Evolutionary conservation across 2,888 invertebrate genomes (phyloP).

Genomic region (Isotomurus palustris): DNA sequence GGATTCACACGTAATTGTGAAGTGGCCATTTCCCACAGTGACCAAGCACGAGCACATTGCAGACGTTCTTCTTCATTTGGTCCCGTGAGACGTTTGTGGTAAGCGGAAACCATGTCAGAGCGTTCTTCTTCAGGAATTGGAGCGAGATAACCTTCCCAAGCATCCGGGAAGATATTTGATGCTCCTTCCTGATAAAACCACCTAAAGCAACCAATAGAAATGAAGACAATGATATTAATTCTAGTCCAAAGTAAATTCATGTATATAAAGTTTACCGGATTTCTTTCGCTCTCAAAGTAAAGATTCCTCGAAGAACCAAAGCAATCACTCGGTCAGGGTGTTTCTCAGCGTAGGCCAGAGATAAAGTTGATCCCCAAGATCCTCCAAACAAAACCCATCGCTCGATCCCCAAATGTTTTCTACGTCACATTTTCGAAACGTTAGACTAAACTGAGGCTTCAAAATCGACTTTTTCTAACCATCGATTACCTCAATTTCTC

Average conservation of each 20-base stretch:
- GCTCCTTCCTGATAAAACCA: slow-evolving; percentile 36
- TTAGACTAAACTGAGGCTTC: background rate
- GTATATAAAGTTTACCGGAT: too few relatives aligned
- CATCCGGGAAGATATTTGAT: slow-evolving; percentile 29
- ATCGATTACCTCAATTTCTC: slow-evolving; percentile 22
- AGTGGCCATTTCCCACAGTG: slow-evolving; percentile 29
- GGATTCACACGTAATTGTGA: slow-evolving; percentile 26
- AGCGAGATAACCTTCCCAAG: slow-evolving; percentile 25
- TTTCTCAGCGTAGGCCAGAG: slow-evolving; percentile 21
- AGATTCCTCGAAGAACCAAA: slow-evolving; percentile 28
- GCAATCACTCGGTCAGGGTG: slow-evolving; percentile 27
- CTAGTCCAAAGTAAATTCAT: too few relatives aligned
- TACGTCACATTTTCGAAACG: background rate
- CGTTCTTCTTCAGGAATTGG: slow-evolving; percentile 30
- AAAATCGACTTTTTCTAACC: background rate
- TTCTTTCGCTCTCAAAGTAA: slow-evolving; percentile 25
- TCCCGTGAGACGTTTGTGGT: slow-evolving; percentile 24
- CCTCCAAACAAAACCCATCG: slow-evolving; percentile 32
- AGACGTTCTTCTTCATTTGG: slow-evolving; percentile 19
- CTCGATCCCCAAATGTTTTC: slow-evolving; percentile 24
- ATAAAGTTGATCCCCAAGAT: slow-evolving; percentile 30
- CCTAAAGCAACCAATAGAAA: too few relatives aligned
- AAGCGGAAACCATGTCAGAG: slow-evolving; percentile 20
- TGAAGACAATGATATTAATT: too few relatives aligned
- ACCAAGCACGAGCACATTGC: slow-evolving; percentile 24